These are phyloP conservation scores for Forpus xanthops DNA, from an alignment of 2,797 vertebrate species.

Conservation along the genomic window DNA sequence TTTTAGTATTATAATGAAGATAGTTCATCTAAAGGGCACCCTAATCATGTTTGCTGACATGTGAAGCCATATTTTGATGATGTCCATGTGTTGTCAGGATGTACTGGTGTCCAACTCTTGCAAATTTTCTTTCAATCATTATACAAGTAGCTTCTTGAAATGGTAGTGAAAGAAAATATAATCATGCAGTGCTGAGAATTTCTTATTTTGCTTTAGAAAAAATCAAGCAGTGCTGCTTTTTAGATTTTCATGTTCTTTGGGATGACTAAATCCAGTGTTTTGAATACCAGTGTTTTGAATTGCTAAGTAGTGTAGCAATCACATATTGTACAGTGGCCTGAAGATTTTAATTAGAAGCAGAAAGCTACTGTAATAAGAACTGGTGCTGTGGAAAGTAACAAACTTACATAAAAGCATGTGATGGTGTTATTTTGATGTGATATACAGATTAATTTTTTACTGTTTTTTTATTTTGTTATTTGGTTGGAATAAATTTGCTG, in stretches of 20 bases:
- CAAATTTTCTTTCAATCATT: background rate
- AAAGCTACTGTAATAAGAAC: background rate
- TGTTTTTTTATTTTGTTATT: background rate
- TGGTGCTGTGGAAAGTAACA: background rate
- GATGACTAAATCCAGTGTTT: background rate
- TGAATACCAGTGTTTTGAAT: background rate
- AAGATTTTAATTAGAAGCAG: background rate
- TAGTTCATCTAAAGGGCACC: background rate
- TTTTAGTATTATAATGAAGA: background rate
- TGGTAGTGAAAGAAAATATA: background rate
- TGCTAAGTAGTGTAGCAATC: background rate
- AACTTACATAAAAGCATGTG: background rate
- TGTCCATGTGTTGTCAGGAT: background rate
- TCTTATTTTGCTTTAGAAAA: background rate
- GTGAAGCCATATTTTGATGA: background rate
- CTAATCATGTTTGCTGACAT: background rate
- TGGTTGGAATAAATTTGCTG: background rate
- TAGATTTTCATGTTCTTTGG: background rate
- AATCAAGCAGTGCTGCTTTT: background rate
- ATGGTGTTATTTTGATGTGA: background rate
- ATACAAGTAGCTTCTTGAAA: background rate
- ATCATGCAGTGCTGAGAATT: background rate
- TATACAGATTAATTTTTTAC: background rate
- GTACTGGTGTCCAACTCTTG: background rate
- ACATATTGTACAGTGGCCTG: background rate